Evolutionary conservation across 2,113 vertebrate species (phyloP).

Genomic region (Tychaedon coryphoeus): DNA sequence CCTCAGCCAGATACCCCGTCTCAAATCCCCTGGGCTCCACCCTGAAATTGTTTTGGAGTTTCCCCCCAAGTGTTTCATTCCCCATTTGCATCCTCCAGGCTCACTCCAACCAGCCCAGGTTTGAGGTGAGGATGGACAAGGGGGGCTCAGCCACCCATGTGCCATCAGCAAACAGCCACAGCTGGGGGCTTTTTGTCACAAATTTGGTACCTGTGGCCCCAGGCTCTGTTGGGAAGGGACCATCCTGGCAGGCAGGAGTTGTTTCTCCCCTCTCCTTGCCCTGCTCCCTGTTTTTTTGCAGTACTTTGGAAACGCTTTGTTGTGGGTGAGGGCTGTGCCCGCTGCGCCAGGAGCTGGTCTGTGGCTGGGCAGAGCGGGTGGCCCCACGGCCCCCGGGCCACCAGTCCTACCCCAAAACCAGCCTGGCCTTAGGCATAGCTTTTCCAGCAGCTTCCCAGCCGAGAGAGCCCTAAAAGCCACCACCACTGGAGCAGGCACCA

Average conservation of each 20-base stretch:
- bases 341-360: background rate
- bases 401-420: background rate
- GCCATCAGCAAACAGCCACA: background rate
- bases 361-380: background rate
- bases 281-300: background rate
- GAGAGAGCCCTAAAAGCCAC: background rate
- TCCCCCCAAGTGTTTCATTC: rapidly evolving
- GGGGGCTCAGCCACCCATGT: background rate
- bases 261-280: background rate
- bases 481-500: rapidly evolving
- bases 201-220: background rate
- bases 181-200: background rate
- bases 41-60: rapidly evolving
- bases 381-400: background rate
- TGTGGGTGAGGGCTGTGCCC: background rate
- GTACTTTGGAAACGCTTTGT: background rate
- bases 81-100: rapidly evolving
- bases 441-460: background rate
- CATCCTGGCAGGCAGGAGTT: rapidly evolving
- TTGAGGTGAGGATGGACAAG: background rate
- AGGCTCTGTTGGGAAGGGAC: background rate
- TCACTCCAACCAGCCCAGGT: rapidly evolving
- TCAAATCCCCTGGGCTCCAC: background rate
- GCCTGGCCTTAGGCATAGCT: background rate
- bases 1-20: background rate